Evolutionary conservation across 2,797 vertebrate species (phyloP), one percentile per base, ranked within the genome.

Genomic region (Holocentrus rufus): DNA sequence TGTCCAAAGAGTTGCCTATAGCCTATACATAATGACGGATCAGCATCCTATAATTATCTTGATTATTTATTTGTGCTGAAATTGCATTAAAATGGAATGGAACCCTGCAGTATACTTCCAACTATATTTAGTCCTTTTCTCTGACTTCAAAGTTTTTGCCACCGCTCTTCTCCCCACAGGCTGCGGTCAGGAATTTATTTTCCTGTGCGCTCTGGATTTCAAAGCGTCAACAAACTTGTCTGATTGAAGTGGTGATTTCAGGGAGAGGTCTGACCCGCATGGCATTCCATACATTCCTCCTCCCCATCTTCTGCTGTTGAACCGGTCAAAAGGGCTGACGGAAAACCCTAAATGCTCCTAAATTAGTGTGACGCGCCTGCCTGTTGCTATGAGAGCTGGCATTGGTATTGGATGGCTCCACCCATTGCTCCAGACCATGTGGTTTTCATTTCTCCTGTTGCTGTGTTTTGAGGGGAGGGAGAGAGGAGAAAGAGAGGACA

Each of bases 341-440:
- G 69, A 87, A 86, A 76, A 62, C 57, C 69, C 74, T 59, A 63
- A 83, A 63, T 34, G 59, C 69, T 72, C 56, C 66, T 60, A 50
- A 65, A 62, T 20, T 53, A 62, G 42, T 13, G 82, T 77, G 80
- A 78, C 77, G 74, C 58, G 63, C 58, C 49, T 47, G 77, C 72
- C 44, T 70, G 84, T 72, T 85, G 74, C 82, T 68, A 22, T 79
- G 74, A 80, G 74, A 84, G 79, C 81, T 47, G 80, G 46, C 18
- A 10, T 20, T 27, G 69, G 74, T 60, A 66, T 22, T 69, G 74
- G n/a, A 54, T 83, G 47, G 80, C 87, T 81, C 90, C 88, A 17
- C 89, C 90, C 88, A 72, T 50, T 42, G 44, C 60, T n/a, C 69
- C 47, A 44, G 69, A 73, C 76, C 88, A 77, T 78, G 88, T 82